Base-by-base conservation (phyloP, 2,888 invertebrate genomes). In the Flexamia atlantica region DNA sequence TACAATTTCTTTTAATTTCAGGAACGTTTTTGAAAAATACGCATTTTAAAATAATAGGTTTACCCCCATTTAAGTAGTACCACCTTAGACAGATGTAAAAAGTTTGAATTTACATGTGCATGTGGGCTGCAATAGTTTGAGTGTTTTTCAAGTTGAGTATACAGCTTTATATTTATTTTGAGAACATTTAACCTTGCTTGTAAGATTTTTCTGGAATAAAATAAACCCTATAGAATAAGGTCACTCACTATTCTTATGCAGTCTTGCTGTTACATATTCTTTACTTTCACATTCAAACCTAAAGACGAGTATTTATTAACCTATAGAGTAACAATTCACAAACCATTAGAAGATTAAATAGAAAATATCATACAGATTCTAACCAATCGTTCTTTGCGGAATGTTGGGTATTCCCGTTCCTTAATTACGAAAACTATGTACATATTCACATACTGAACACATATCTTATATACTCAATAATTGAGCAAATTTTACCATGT, bases 401-500 rank as follows among this genome's bases (percentile, higher is more conserved):
- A 53, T 23, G 23, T 23, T 12, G 7, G 46, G 14, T 53, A 46
- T 12, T 46, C n/a, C 7, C 46, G 17, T 36, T 7, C 36, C 9
- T 46, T 46, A 72, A 23, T 72, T 76, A n/a, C 10, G n/a, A n/a
- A 23, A 23, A 2, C 25, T 76, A 50, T 76, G 9, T 76, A 76
- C 76, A 76, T 76, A 76, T 76, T 23, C 50, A 76, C 76, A 76
- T 3, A 28, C 23, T 76, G 76, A 76, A 76, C 76, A 76, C 76
- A 76, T 76, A 3, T 36, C 20, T 46, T 40, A 46, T 76, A 50
- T 68, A 70, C 70, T 70, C 70, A 70, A 70, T 76, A 76, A 28
- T 76, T 76, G 76, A 76, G 76, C 76, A 76, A 76, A 46, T 46
- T 42, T 76, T 76, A 76, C 76, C 76, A 14, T 76, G 76, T 76